Conservation (phyloP, 2,888 invertebrate species). For the Morinoia aosen region DNA sequence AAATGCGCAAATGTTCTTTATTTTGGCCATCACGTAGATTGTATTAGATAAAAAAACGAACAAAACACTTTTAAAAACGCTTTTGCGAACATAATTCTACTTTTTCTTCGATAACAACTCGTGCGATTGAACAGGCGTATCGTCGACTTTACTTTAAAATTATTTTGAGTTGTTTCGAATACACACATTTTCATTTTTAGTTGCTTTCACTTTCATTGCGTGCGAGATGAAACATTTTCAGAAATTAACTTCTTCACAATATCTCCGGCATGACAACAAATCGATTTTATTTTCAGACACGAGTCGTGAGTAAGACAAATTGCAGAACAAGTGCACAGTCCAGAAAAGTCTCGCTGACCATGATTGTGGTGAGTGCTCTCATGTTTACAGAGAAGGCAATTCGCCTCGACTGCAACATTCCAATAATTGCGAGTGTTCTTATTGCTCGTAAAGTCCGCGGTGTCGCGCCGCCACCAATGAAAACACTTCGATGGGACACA, state of each 20-base stretch:
- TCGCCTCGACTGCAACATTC: background rate
- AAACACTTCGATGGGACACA: background rate
- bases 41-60: too few species aligned
- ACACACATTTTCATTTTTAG: too few species aligned
- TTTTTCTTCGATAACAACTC: too few species aligned
- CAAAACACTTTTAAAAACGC: too few species aligned
- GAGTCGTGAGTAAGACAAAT: background rate
- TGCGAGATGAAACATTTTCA: too few species aligned
- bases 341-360: background rate
- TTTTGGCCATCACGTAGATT: too few species aligned
- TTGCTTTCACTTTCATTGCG: too few species aligned
- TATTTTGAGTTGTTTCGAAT: too few species aligned
- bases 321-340: background rate
- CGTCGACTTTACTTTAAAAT: too few species aligned
- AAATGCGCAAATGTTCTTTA: too few species aligned
- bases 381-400: background rate
- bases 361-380: background rate
- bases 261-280: background rate
- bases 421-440: constrained; percentile 1
- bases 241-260: background rate
- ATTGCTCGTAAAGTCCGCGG: constrained; percentile 5
- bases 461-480: background rate
- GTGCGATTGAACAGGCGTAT: too few species aligned
- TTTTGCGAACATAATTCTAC: too few species aligned
- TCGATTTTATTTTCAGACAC: background rate